phyloP scores from a whole-genome alignment of 2,113 vertebrate genomes.

The Leptocoma aspasia region DNA sequence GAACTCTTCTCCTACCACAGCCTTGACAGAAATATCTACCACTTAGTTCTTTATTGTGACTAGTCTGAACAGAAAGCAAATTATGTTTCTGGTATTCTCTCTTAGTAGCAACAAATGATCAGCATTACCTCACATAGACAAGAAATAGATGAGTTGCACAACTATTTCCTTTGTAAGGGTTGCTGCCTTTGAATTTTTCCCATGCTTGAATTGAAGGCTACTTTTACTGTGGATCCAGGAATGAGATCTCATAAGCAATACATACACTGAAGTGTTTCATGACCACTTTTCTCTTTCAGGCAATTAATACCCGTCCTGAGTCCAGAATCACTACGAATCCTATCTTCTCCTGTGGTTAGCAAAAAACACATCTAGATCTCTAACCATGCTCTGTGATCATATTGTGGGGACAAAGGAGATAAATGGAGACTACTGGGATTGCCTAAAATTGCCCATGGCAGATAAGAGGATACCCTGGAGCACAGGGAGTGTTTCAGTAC shows the following conservation, averaged over 20 bases:
- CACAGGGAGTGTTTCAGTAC: neutral
- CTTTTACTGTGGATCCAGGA: neutral
- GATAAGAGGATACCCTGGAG: neutral
- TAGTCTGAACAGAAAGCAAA: neutral
- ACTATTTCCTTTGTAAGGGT: neutral
- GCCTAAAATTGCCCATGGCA: neutral
- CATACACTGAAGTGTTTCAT: neutral
- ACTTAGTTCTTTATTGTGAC: neutral
- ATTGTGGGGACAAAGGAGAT: neutral
- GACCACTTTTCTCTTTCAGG: neutral
- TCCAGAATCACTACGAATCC: neutral
- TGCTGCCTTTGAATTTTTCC: neutral
- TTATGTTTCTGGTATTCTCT: neutral
- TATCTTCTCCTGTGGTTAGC: neutral
- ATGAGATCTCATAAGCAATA: neutral
- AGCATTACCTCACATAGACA: neutral
- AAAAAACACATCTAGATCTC: neutral
- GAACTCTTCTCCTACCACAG: neutral
- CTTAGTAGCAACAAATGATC: neutral
- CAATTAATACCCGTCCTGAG: neutral
- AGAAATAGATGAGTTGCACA: neutral
- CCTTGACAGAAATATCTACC: neutral
- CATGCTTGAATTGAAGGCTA: neutral
- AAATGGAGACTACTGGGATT: neutral
- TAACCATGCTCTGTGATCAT: neutral